A percentile compares a stretch with the other conserved stretches of the same genome.
These are phyloP conservation scores for Ceratoteleas bidentatus DNA, from an alignment of 1,140 invertebrate species.

Conservation along the genomic window DNA sequence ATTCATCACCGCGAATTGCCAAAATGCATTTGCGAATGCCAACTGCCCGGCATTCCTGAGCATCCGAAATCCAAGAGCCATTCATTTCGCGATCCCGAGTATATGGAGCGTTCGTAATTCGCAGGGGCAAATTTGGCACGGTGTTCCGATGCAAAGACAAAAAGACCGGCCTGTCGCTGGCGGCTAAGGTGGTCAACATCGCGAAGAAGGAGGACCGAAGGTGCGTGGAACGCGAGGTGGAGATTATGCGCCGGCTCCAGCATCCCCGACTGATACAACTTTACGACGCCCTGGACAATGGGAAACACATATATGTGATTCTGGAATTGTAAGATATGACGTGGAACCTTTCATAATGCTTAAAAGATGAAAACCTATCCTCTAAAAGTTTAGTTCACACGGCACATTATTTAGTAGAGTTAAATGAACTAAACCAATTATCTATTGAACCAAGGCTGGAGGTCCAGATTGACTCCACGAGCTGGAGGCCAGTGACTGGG, in stretches of 20 bases:
- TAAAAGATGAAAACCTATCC: no score
- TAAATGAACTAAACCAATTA: no score
- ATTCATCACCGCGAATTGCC: slow-evolving; percentile 25
- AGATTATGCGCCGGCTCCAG: slow-evolving; percentile 96
- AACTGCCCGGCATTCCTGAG: slow-evolving; percentile 15
- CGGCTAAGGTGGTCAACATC: slow-evolving; percentile 96
- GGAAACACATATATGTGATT: slow-evolving; percentile 96
- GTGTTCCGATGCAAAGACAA: slow-evolving; percentile 96
- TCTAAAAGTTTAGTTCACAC: no score
- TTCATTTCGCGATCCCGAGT: neutral
- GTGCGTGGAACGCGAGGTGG: slow-evolving; percentile 96
- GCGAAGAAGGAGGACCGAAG: slow-evolving; percentile 91
- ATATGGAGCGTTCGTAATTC: slow-evolving; percentile 66
- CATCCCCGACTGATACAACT: slow-evolving; percentile 97
- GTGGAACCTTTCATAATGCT: no score
- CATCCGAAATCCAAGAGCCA: neutral
- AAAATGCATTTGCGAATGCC: slow-evolving; percentile 8
- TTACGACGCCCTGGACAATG: slow-evolving; percentile 96
- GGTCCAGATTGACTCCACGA: no score
- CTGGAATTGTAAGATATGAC: slow-evolving; percentile 95
- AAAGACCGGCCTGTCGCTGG: slow-evolving; percentile 88
- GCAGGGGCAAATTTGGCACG: slow-evolving; percentile 98
- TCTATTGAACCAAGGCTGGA: no score
- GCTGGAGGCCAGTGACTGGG: no score
- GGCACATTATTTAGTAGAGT: no score